Base-by-base conservation (phyloP, 2,888 invertebrate genomes). In the Cecidostiba fungosa region DNA sequence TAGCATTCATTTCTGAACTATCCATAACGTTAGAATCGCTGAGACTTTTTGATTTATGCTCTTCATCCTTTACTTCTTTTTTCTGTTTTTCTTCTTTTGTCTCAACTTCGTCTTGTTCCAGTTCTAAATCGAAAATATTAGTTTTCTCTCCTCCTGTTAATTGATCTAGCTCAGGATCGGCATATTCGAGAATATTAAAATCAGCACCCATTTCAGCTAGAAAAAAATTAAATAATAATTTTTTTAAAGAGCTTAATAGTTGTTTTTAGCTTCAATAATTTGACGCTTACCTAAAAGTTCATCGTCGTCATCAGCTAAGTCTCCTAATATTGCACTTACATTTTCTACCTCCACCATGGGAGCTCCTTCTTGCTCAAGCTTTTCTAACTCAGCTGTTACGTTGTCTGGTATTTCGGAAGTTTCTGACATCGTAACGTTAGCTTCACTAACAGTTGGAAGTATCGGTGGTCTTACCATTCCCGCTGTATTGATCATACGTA, bases 121-220 rank as follows among this genome's bases (percentile, higher is more conserved):
- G 94, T 92, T 98, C 98, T 79, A 98, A 94, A 92, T 98, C 98
- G 82, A 98, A 95, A 89, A 98, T 97, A 91, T 97, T 98, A 54
- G 97, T 97, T 91, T 97, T 96, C 87, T 96, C 96, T 0, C 97
- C 97, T 85, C 96, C 96, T 87, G 96, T 95, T 89, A 97, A 95
- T 86, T 96, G 96, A 89, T 98, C 98, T 80, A 98, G 94, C 93
- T 98, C 98, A 0, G 98, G 98, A 94, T 99, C 98, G 0, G 98
- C 98, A 93, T 98, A 99, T 93, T 98, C 98, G 88, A 99, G 94
- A 90, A 99, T 98, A 93, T 99, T 98, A 94, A 99, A 99, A 94
- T 98, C 98, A 87, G 97, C 97, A 6, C 98, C 98, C 95, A 98
- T 97, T 94, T 97, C 97, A n/a, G 97, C 97, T 90, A 95, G 94